These are phyloP conservation scores for Pseudorasbora parva DNA, from an alignment of 2,113 vertebrate genomes.

Conservation along the genomic window DNA sequence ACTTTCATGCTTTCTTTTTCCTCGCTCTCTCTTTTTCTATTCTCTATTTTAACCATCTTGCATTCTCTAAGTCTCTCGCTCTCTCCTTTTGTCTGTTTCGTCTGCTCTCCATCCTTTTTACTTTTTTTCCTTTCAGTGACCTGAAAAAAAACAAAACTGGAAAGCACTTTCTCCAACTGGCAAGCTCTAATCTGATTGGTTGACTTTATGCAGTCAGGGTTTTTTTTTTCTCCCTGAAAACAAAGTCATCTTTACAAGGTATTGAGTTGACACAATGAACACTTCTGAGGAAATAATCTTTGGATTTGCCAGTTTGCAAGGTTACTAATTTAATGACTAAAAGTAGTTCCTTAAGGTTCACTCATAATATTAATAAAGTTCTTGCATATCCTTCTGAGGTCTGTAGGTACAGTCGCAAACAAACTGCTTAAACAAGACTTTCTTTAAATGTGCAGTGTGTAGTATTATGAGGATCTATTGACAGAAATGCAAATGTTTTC, in stretches of 20 bases:
- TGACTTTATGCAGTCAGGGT: background rate
- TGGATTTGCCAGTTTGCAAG: background rate
- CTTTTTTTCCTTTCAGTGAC: too few relatives aligned
- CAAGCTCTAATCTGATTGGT: background rate
- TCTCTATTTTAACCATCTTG: background rate
- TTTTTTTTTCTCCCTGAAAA: background rate
- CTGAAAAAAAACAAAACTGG: background rate
- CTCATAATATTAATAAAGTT: too few relatives aligned
- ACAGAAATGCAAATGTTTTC: too few relatives aligned
- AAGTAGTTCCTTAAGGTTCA: background rate
- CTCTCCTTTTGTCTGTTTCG: background rate
- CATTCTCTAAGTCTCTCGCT: background rate
- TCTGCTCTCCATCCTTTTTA: background rate
- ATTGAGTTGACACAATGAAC: background rate
- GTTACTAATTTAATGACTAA: background rate
- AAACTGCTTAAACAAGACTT: too few relatives aligned
- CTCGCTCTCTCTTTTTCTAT: background rate
- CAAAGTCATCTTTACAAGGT: background rate
- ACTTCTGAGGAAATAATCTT: background rate
- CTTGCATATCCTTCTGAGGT: too few relatives aligned
- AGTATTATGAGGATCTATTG: too few relatives aligned
- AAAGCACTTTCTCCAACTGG: background rate
- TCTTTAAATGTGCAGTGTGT: too few relatives aligned
- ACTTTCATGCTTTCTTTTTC: constrained; percentile 23
- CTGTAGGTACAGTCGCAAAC: too few relatives aligned